phyloP scores from a whole-genome alignment of 2,888 invertebrate genomes.

The Imbricaverruca yamaguchii region DNA sequence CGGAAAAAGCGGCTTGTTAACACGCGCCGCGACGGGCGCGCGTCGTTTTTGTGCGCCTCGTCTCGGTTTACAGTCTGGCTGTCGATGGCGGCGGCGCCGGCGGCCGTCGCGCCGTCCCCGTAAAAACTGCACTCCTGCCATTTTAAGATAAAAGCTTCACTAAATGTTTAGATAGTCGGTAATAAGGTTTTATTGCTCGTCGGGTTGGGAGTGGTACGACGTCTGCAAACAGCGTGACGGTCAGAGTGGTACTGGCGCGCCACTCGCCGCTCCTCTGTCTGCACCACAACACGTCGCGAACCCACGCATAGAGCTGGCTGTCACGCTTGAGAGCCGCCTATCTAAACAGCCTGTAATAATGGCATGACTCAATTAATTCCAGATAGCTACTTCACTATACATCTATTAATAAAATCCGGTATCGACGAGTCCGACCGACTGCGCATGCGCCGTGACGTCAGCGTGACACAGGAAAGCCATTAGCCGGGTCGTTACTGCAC shows the following conservation, averaged over 20 bases:
- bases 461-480: constrained; percentile 18
- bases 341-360: constrained; percentile 17
- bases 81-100: not conserved
- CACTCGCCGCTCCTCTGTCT: no score
- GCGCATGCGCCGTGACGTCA: constrained; percentile 13
- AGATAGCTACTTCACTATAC: not conserved
- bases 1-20: not conserved
- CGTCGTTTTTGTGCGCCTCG: not conserved
- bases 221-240: not conserved
- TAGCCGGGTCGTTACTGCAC: not conserved
- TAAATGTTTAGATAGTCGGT: constrained; percentile 20
- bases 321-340: not conserved
- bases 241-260: not conserved
- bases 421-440: not conserved
- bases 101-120: not conserved
- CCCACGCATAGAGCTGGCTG: not conserved
- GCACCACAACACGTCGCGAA: not conserved
- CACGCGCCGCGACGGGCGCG: not conserved
- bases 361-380: constrained; percentile 20
- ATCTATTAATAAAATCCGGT: not conserved
- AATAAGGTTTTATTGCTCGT: not conserved
- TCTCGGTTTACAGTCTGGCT: not conserved
- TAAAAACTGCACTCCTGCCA: constrained; percentile 5
- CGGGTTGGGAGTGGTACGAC: not conserved
- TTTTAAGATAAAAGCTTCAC: constrained; percentile 20